Base-by-base conservation (phyloP, 2,113 vertebrate genomes). In the Zosterops borbonicus region DNA sequence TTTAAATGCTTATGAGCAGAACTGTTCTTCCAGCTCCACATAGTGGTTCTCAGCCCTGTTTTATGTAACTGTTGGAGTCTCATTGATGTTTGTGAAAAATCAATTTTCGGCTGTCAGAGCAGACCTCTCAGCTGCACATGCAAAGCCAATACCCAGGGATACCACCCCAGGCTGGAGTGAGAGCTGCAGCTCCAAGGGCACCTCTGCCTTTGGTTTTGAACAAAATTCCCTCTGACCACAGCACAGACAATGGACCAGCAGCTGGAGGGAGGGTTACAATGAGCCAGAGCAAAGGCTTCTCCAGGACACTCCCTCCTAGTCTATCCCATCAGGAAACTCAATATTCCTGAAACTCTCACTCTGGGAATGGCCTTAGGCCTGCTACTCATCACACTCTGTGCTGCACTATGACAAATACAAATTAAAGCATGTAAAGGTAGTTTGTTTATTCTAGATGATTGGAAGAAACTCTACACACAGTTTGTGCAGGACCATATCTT, bases 241-340 rank as follows among this genome's bases (percentile, higher is more conserved):
- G 14, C 1, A 31, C 49, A 67, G 60, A 25, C 9, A 17, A 5
- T 0, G 19, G 18, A 28, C 5, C 37, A 22, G 14, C 47, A 31
- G 24, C 0, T 1, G 9, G 21, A 71, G 20, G 22, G 50, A 77
- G 74, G 0, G 1, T 27, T 2, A 37, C 28, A n/a, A 9, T 0
- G 14, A 69, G 42, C 14, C 55, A 60, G 13, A 81, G 52, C 18
- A 53, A 90, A 85, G 35, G 50, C 24, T 70, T 41, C 44, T 33
- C 42, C 74, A 65, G 67, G 29, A 27, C 19, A 20, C 9, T 49
- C 41, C 27, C 21, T 49, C 41, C 27, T 19, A 23, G 22, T 3
- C 11, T 11, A 6, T 18, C 37, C 29, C 64, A 42, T 4, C 4
- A 1, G 11, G 23, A 84, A 91, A 78, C 2, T 5, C 0, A 0